These are phyloP conservation scores for Drosophila atripex DNA, from an alignment of 2,888 invertebrate species.

Conservation along the genomic window DNA sequence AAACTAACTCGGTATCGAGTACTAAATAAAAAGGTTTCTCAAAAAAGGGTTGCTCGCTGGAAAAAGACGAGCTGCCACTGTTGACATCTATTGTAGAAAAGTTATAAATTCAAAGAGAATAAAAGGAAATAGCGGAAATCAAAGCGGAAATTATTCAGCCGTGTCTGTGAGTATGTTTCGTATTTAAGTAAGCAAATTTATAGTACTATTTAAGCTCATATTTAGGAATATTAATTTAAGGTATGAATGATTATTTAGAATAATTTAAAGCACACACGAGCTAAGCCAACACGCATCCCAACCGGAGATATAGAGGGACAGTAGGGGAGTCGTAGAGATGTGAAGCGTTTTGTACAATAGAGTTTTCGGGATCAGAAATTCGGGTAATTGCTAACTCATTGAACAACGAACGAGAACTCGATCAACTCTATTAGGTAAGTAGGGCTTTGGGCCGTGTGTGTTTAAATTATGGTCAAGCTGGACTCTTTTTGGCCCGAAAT, in stretches of 20 bases:
- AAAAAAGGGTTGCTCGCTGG: slow-evolving; percentile 21
- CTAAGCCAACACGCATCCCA: slow-evolving; percentile 52
- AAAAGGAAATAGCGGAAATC: slow-evolving; percentile 43
- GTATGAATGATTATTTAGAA: slow-evolving; percentile 55
- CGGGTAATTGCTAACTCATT: background rate
- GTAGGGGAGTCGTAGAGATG: background rate
- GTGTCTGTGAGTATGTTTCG: slow-evolving; percentile 47
- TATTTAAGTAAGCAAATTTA: slow-evolving; percentile 63
- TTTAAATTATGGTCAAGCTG: slow-evolving; percentile 65
- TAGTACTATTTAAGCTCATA: slow-evolving; percentile 51
- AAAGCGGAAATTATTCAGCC: slow-evolving; percentile 46
- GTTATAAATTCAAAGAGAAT: slow-evolving; percentile 41
- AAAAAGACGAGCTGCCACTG: slow-evolving; percentile 35
- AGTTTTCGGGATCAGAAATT: background rate
- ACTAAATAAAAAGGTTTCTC: slow-evolving; percentile 42
- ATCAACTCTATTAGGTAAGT: slow-evolving; percentile 50
- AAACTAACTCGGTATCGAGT: slow-evolving; percentile 37
- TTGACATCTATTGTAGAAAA: slow-evolving; percentile 31
- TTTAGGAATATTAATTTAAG: slow-evolving; percentile 58
- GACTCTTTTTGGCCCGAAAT: slow-evolving; percentile 46
- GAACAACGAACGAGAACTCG: slow-evolving; percentile 23
- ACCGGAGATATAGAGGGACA: slow-evolving; percentile 13
- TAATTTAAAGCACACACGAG: slow-evolving; percentile 76
- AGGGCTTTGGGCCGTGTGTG: slow-evolving; percentile 57
- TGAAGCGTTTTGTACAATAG: slow-evolving; percentile 21